These are phyloP conservation scores for Lepidurus couesii DNA, from an alignment of 1,140 invertebrate genomes.

Conservation along the genomic window DNA sequence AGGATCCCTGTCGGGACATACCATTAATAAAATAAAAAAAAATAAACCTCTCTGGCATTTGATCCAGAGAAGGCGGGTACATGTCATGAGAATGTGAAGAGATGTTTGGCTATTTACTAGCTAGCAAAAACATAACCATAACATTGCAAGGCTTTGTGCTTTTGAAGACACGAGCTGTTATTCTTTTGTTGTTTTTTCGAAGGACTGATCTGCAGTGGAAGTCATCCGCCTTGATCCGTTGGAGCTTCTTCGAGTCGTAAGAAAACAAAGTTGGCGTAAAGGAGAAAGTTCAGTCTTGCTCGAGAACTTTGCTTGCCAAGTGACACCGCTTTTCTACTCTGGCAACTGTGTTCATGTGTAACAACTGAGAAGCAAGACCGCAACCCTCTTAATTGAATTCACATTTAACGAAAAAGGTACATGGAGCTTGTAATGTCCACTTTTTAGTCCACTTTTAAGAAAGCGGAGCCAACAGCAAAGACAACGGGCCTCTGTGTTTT, in stretches of 20 bases:
- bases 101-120: not conserved
- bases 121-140: too few species aligned
- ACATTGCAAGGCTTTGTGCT: too few species aligned
- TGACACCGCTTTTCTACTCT: not conserved
- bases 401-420: not conserved
- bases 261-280: not conserved
- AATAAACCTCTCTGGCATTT: too few species aligned
- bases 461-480: not conserved
- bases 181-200: not conserved
- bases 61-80: too few species aligned
- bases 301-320: not conserved
- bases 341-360: too few species aligned
- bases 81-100: too few species aligned
- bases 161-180: not conserved
- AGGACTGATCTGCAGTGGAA: not conserved
- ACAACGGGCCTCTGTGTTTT: too few species aligned
- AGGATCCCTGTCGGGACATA: too few species aligned
- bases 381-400: not conserved
- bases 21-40: too few species aligned
- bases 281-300: slow-evolving; percentile 14
- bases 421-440: not conserved
- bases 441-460: not conserved
- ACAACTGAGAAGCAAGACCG: too few species aligned
- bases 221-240: not conserved
- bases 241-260: not conserved